Percentiles rank a stretch among this genome's conserved stretches.
phyloP scores from a whole-genome alignment of 2,113 vertebrate genomes.

The Galeopterus variegatus region DNA sequence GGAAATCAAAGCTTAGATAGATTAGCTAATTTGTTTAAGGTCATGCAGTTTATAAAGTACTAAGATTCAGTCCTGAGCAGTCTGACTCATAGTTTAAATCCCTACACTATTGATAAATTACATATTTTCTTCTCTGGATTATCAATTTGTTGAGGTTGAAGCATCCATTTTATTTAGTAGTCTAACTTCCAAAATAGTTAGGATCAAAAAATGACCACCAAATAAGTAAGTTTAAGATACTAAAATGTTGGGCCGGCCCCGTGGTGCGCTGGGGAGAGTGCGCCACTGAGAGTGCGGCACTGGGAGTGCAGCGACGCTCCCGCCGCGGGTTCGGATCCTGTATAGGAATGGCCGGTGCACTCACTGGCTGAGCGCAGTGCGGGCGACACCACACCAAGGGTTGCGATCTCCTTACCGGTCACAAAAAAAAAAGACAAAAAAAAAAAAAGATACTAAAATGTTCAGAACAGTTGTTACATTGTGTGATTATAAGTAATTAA shows the following conservation, averaged over 20 bases:
- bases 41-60: background rate
- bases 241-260: too few relatives aligned
- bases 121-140: background rate
- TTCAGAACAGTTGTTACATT: background rate
- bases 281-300: too few relatives aligned
- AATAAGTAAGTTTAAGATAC: background rate
- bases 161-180: background rate
- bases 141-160: background rate
- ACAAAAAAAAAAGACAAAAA: too few relatives aligned
- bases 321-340: too few relatives aligned
- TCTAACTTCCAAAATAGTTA: background rate
- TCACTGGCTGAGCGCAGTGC: too few relatives aligned
- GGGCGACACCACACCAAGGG: too few relatives aligned
- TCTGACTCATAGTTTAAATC: background rate
- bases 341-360: too few relatives aligned
- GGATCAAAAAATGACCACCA: background rate
- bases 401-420: too few relatives aligned
- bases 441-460: slow-evolving; percentile 8
- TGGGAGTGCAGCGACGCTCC: too few relatives aligned
- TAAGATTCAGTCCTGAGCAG: background rate
- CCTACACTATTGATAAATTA: background rate
- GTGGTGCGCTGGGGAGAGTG: too few relatives aligned
- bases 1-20: background rate
- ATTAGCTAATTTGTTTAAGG: slow-evolving; percentile 17
- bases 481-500: background rate